A percentile compares a stretch with the other conserved stretches of the same genome.
Conservation (phyloP, 2,113 vertebrate genomes). For the Catharus bicknelli region DNA sequence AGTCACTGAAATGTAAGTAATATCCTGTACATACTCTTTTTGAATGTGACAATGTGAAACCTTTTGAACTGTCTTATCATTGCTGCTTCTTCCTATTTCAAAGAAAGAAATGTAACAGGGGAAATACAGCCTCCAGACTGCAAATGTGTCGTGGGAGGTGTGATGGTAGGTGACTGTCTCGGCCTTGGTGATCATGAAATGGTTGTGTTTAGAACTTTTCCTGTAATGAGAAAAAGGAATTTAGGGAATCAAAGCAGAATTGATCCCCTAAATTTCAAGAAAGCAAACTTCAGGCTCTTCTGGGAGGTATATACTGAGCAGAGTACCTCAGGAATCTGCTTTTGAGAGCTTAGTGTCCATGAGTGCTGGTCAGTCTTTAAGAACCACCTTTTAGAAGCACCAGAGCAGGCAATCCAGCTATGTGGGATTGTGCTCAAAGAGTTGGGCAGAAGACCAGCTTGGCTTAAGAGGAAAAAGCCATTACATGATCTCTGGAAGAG, state of each 20-base stretch:
- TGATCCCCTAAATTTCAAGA: background rate
- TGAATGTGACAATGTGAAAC: background rate
- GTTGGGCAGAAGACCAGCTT: background rate
- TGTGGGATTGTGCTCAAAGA: background rate
- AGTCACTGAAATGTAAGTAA: background rate
- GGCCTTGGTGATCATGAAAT: background rate
- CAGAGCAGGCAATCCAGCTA: background rate
- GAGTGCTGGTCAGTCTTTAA: background rate
- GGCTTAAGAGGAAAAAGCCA: background rate
- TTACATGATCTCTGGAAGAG: background rate
- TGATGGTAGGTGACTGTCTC: background rate
- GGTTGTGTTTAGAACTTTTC: background rate
- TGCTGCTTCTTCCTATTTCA: background rate
- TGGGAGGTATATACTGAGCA: background rate
- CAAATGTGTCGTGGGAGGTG: background rate
- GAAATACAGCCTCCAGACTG: background rate
- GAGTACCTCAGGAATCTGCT: background rate
- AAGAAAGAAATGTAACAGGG: background rate
- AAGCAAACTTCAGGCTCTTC: background rate
- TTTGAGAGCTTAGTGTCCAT: background rate
- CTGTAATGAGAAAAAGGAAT: background rate
- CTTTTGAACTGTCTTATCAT: background rate
- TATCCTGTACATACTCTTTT: background rate
- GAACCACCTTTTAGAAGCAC: background rate
- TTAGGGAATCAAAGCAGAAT: background rate